These are phyloP conservation scores for Helarctos malayanus DNA, from an alignment of 2,797 vertebrate species.

Conservation along the genomic window DNA sequence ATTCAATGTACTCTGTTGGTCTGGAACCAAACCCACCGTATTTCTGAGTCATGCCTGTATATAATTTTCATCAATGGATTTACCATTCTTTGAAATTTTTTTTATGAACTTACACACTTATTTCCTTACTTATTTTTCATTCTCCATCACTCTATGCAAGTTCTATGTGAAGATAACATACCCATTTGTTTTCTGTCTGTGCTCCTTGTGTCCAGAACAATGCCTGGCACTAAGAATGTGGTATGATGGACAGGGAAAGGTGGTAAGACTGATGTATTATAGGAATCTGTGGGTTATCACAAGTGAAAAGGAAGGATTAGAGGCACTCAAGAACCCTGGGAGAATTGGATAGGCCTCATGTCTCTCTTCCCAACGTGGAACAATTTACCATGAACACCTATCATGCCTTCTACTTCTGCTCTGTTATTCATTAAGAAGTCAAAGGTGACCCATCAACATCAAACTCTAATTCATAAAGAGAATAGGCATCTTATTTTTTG, in stretches of 20 bases:
- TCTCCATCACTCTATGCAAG: background rate
- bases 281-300: background rate
- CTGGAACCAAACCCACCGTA: background rate
- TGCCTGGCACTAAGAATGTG: too few species aligned
- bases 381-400: background rate
- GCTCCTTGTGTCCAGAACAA: background rate
- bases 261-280: background rate
- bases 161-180: background rate
- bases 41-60: background rate
- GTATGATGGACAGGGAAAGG: too few species aligned
- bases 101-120: background rate
- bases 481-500: background rate
- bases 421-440: background rate
- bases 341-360: background rate
- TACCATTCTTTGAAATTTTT: background rate
- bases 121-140: background rate
- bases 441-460: background rate
- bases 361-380: background rate
- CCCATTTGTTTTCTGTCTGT: background rate
- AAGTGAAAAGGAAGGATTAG: background rate
- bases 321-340: background rate
- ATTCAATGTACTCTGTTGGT: background rate
- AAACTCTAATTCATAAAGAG: background rate
- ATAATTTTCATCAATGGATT: background rate
- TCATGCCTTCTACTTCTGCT: background rate